Base-by-base conservation (phyloP, 2,888 invertebrate genomes). In the Drosophila paranaensis region DNA sequence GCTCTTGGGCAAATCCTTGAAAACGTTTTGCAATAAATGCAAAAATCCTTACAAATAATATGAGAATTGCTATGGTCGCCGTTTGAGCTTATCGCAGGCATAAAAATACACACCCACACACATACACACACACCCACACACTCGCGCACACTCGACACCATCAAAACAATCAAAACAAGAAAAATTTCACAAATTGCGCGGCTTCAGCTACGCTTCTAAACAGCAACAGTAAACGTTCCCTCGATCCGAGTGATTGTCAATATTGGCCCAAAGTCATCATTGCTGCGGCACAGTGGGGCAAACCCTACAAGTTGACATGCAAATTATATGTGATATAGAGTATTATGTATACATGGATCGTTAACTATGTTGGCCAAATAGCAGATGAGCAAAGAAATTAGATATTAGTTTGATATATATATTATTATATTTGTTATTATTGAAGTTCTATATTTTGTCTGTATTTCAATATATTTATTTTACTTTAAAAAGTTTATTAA, bases 21-120 rank as follows among this genome's bases (percentile, higher is more conserved):
- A 89, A 88, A 60, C 79, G 77, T 72, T 84, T 63, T 63, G 84
- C 85, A 89, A 90, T 88, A 87, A 89, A 84, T 89, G 88, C 79
- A 84, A 84, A 90, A 88, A 90, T 90, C 90, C 88, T 81, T 84
- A 84, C 90, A 88, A 89, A 90, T 89, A 90, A 87, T 90, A 89
- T 89, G 85, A 78, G 74, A 84, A 84, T 81, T 77, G 89, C 81
- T 84, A 82, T 90, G 83, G 82, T 69, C 68, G 81, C 77, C 76
- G 73, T 86, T 79, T 73, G 75, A 73, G 90, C 90, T 88, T 88
- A 88, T 89, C 88, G 85, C 85, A 74, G 82, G 77, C 81, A 83
- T 82, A 83, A 88, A 87, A 81, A 68, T 67, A 74, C 69, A 73
- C 54, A 72, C 60, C 72, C 60, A 56, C 68, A 69, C 57, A 45